Percentiles rank a stretch among this genome's conserved stretches.
Conservation (phyloP, 2,113 vertebrate species). For the Laticauda laticaudata region DNA sequence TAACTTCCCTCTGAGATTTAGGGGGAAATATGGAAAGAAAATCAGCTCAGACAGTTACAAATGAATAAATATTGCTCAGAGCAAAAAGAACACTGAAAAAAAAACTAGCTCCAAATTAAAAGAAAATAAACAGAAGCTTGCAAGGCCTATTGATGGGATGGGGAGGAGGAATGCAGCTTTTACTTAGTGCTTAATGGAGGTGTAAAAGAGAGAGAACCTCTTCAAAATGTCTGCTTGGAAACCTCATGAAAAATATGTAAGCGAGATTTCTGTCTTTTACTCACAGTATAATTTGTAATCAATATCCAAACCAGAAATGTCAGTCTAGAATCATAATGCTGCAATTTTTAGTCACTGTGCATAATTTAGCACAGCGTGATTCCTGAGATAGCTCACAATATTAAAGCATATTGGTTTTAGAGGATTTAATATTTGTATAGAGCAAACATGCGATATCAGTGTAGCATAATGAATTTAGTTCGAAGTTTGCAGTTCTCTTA, state of each 20-base stretch:
- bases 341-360: constrained; percentile 38
- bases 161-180: constrained; percentile 15
- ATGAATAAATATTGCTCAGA: constrained; percentile 63
- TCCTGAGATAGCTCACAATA: constrained; percentile 9
- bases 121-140: constrained; percentile 24
- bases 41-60: constrained; percentile 64
- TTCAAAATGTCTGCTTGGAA: constrained; percentile 37
- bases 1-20: constrained; percentile 59
- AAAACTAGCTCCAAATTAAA: constrained; percentile 56
- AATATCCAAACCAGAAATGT: constrained; percentile 21
- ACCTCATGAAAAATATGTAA: constrained; percentile 37
- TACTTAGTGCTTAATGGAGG: constrained; percentile 35
- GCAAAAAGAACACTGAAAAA: constrained; percentile 29
- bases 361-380: constrained; percentile 21
- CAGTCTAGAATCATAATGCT: constrained; percentile 17
- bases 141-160: not conserved
- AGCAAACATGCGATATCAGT: not conserved
- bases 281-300: constrained; percentile 38
- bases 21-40: constrained; percentile 57
- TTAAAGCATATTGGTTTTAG: constrained; percentile 20
- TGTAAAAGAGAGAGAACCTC: not conserved
- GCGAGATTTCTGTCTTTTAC: constrained; percentile 38
- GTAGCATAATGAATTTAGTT: not conserved
- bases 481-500: constrained; percentile 22
- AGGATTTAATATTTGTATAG: constrained; percentile 9